Evolutionary conservation across 2,797 vertebrate genomes (phyloP).

Genomic region (Cynopterus sphinx): DNA sequence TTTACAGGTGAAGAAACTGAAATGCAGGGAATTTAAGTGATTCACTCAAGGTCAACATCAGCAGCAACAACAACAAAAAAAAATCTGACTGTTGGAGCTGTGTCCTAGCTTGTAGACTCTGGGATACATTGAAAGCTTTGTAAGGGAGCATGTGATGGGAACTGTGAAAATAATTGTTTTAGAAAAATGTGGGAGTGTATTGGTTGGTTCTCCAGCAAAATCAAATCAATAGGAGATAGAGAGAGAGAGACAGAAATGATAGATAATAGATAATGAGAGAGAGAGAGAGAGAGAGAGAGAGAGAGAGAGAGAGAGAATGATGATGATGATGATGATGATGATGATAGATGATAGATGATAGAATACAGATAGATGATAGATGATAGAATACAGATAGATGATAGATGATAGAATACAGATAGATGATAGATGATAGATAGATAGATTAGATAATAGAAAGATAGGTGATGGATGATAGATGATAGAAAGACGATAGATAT

Average conservation of each 20-base stretch:
- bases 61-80: not conserved
- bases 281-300: too few species aligned
- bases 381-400: too few species aligned
- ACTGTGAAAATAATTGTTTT: not conserved
- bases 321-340: too few species aligned
- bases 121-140: not conserved
- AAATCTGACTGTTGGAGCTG: not conserved
- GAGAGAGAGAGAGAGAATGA: too few species aligned
- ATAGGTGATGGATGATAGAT: too few species aligned
- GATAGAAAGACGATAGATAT: too few species aligned
- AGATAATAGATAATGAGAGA: not conserved
- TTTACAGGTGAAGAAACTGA: not conserved
- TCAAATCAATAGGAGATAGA: not conserved
- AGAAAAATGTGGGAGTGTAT: not conserved
- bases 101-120: not conserved
- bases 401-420: too few species aligned
- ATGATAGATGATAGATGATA: too few species aligned
- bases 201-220: not conserved
- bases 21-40: not conserved
- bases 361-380: too few species aligned
- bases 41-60: not conserved
- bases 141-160: rapidly evolving
- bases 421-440: too few species aligned
- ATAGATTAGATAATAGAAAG: too few species aligned
- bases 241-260: too few species aligned